Conservation (phyloP, 2,113 vertebrate genomes). For the Chamaea fasciata region DNA sequence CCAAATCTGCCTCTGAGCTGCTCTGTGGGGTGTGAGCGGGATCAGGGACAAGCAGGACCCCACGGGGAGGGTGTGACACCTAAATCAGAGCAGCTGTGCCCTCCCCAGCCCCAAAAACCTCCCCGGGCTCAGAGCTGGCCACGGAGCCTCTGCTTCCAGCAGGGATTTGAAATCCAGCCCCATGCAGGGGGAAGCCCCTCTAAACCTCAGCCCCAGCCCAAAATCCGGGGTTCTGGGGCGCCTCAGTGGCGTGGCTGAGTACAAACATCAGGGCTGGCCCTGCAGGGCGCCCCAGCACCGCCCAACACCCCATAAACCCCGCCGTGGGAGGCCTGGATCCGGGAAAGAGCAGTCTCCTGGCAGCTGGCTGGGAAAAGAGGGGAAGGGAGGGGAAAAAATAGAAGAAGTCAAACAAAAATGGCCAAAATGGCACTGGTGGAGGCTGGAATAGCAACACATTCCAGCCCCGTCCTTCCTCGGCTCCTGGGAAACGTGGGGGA, state of each 20-base stretch:
- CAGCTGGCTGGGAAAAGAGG: background rate
- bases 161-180: background rate
- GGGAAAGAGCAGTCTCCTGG: background rate
- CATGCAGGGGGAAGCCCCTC: background rate
- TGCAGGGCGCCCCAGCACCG: background rate
- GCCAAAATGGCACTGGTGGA: background rate
- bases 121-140: background rate
- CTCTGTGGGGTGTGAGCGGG: background rate
- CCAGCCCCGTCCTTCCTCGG: background rate
- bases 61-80: too few relatives aligned
- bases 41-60: background rate
- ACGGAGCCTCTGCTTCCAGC: background rate
- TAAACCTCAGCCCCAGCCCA: background rate
- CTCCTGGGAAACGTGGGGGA: background rate
- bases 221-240: background rate
- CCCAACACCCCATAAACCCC: background rate
- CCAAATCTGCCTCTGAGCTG: too few relatives aligned
- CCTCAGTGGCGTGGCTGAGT: background rate
- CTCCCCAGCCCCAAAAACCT: background rate
- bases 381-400: background rate
- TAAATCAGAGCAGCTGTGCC: background rate
- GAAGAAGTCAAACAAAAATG: background rate
- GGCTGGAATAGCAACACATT: background rate
- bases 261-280: background rate
- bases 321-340: background rate